A percentile compares a stretch with the other conserved stretches of the same genome.
These are phyloP conservation scores for Parascotia fuliginaria DNA, from an alignment of 2,888 invertebrate genomes.

Conservation along the genomic window DNA sequence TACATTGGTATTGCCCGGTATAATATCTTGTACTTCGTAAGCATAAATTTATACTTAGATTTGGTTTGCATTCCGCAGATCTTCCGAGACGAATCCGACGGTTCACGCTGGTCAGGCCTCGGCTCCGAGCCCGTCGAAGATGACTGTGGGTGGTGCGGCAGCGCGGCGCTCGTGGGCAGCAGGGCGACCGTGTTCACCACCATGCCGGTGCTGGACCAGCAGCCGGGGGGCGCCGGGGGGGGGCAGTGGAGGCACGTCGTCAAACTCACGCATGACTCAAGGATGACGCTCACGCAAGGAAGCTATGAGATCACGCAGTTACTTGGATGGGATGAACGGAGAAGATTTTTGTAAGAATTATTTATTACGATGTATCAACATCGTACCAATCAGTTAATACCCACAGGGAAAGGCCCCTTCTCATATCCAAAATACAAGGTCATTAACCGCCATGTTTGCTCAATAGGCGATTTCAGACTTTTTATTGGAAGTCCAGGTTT, in stretches of 20 bases:
- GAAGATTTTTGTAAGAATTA: constrained; percentile 87
- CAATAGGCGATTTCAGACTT: too few species aligned
- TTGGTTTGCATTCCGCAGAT: too few species aligned
- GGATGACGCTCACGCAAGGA: constrained; percentile 88
- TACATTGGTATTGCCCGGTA: too few species aligned
- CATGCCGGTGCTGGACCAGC: constrained; percentile 80
- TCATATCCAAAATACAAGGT: too few species aligned
- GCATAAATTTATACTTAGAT: too few species aligned
- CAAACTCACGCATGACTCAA: constrained; percentile 55
- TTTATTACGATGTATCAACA: neutral
- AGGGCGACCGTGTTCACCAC: constrained; percentile 75
- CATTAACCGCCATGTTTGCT: too few species aligned
- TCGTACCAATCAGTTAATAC: too few species aligned
- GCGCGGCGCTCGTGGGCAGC: constrained; percentile 70
- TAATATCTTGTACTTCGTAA: too few species aligned
- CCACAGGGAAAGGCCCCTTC: too few species aligned
- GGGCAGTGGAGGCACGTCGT: constrained; percentile 80
- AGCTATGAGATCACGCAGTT: constrained; percentile 90
- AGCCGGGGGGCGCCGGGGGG: constrained; percentile 41
- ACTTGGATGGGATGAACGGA: constrained; percentile 91
- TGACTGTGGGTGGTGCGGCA: constrained; percentile 79
- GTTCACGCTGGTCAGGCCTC: constrained; percentile 78
- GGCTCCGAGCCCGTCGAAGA: constrained; percentile 74
- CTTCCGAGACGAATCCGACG: constrained; percentile 74
- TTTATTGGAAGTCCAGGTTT: too few species aligned